These are phyloP conservation scores for Melanostoma mellinum DNA, from an alignment of 2,888 invertebrate genomes.

Conservation along the genomic window DNA sequence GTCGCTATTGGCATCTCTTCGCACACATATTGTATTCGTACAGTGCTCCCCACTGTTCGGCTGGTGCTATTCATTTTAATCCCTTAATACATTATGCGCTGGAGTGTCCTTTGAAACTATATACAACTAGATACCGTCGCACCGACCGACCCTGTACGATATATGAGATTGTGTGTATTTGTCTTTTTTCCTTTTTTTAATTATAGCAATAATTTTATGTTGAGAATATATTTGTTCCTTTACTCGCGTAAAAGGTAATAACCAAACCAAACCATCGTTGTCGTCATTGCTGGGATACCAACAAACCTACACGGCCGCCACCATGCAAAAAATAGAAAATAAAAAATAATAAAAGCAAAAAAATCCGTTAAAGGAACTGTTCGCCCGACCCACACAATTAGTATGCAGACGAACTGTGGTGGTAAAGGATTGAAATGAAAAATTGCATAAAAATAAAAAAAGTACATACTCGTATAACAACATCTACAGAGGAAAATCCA, in stretches of 20 bases:
- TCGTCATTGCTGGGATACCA: constrained; percentile 52
- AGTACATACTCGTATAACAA: neutral
- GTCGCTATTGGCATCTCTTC: constrained; percentile 44
- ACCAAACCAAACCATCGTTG: constrained; percentile 54
- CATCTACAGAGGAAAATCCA: constrained; percentile 24
- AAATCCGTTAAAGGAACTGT: constrained; percentile 62
- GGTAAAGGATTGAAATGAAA: constrained; percentile 72
- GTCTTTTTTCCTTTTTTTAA: constrained; percentile 57
- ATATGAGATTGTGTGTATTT: constrained; percentile 44
- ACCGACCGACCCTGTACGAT: constrained; percentile 7
- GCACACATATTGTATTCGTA: constrained; percentile 50
- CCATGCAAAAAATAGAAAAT: constrained; percentile 1
- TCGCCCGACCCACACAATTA: constrained; percentile 68
- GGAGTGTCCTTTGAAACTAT: constrained; percentile 64
- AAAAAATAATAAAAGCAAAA: constrained; percentile 23
- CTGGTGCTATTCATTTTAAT: constrained; percentile 60
- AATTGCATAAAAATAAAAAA: constrained; percentile 56
- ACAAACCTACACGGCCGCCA: neutral
- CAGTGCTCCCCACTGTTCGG: constrained; percentile 45
- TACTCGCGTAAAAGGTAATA: constrained; percentile 69
- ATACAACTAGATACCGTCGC: constrained; percentile 36
- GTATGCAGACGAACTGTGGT: constrained; percentile 66
- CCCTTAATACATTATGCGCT: constrained; percentile 69
- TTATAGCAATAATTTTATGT: constrained; percentile 72
- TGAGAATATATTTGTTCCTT: constrained; percentile 53